These are phyloP conservation scores for Phataginus tricuspis DNA, from an alignment of 2,797 vertebrate species.

Conservation along the genomic window DNA sequence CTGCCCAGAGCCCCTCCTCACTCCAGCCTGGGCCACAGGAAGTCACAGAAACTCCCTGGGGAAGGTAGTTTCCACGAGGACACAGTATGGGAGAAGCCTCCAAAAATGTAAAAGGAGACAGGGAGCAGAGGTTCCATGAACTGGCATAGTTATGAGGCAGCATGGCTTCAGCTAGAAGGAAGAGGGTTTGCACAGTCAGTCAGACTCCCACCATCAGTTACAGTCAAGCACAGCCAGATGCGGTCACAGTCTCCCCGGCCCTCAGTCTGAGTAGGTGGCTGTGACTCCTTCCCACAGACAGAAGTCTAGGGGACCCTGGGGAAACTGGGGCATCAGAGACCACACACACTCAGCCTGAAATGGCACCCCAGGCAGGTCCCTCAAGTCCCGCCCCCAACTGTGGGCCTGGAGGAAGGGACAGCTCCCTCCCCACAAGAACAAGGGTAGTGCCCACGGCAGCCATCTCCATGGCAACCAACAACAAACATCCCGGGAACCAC, in stretches of 20 bases:
- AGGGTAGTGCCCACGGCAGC: slow-evolving; percentile 72
- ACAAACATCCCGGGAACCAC: slow-evolving; percentile 81
- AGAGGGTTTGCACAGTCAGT: neutral
- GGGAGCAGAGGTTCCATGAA: neutral
- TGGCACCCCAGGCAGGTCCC: slow-evolving; percentile 28
- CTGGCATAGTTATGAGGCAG: neutral
- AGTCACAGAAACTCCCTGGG: neutral
- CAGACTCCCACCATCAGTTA: neutral
- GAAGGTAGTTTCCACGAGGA: slow-evolving; percentile 17
- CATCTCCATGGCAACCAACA: slow-evolving; percentile 78
- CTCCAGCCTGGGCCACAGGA: slow-evolving; percentile 30
- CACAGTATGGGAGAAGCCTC: neutral
- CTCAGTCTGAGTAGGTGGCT: slow-evolving; percentile 56
- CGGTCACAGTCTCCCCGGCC: neutral
- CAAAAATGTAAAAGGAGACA: neutral
- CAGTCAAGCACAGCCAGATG: slow-evolving; percentile 22
- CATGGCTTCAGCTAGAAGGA: neutral
- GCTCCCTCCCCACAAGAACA: slow-evolving; percentile 73
- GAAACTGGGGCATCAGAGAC: slow-evolving; percentile 62
- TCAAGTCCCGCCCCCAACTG: neutral
- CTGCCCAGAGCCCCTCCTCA: neutral
- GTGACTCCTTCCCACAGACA: slow-evolving; percentile 66
- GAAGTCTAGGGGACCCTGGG: slow-evolving; percentile 55
- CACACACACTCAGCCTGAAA: slow-evolving; percentile 71
- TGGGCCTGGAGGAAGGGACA: slow-evolving; percentile 52